Conservation (phyloP, 2,888 invertebrate species). For the Protodeltote pygarga region DNA sequence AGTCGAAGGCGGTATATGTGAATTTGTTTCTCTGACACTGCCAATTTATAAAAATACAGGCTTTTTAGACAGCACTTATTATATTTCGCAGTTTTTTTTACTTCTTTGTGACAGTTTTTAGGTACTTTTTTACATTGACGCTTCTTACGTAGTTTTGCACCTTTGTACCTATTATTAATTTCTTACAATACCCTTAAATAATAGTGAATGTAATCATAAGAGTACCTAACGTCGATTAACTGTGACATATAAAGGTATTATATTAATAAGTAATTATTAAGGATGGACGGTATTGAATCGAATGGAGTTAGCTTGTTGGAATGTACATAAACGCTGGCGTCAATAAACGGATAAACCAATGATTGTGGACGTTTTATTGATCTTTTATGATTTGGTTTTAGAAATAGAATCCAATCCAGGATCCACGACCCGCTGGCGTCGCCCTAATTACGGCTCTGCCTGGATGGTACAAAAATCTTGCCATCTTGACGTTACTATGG, state of each 20-base stretch:
- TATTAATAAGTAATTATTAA: conserved; percentile 27
- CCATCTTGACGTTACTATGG: too few relatives aligned
- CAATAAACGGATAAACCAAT: conserved; percentile 70
- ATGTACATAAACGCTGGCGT: conserved; percentile 71
- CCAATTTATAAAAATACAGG: conserved; percentile 9
- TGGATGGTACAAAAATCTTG: too few relatives aligned
- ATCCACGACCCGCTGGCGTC: too few relatives aligned
- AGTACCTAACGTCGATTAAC: conserved; percentile 36
- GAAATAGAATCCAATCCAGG: too few relatives aligned
- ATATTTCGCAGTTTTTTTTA: conserved; percentile 8
- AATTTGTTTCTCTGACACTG: conserved; percentile 25
- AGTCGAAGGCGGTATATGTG: conserved; percentile 11
- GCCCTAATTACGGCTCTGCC: too few relatives aligned
- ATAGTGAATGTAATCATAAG: conserved; percentile 31
- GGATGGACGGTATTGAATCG: conserved; percentile 21
- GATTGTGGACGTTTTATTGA: conserved; percentile 33
- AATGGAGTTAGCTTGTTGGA: conserved; percentile 60
- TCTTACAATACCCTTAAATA: conserved; percentile 22
- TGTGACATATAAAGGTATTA: conserved; percentile 45
- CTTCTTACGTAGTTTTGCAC: conserved; percentile 26
- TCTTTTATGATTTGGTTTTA: too few relatives aligned
- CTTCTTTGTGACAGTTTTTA: not conserved
- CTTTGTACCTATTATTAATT: conserved; percentile 23
- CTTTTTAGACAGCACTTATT: conserved; percentile 1
- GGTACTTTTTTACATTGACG: conserved; percentile 6